Percentiles rank a stretch among this genome's conserved stretches.
Evolutionary conservation across 1,140 invertebrate species (phyloP).

Genomic region (Euwallacea similis): DNA sequence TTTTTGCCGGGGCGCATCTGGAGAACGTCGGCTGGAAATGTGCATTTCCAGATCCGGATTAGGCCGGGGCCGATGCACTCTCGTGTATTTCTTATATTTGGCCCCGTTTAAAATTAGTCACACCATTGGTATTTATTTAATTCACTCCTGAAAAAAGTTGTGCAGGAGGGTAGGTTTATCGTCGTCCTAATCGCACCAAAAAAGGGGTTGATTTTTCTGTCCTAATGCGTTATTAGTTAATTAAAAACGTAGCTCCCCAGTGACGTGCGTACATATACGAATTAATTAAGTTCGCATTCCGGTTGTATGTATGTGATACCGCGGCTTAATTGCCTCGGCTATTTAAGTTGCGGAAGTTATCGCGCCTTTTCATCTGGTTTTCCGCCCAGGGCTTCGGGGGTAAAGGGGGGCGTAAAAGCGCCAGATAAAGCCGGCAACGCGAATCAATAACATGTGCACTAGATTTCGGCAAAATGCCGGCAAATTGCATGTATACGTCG

Average conservation of each 20-base stretch:
- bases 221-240: background rate
- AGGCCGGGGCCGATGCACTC: background rate
- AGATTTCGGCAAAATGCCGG: conserved; percentile 16
- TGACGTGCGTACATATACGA: background rate
- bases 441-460: background rate
- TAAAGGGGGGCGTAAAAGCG: background rate
- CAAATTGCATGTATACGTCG: conserved; percentile 11
- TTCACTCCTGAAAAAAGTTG: too few relatives aligned
- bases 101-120: too few relatives aligned
- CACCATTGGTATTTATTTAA: too few relatives aligned
- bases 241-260: background rate
- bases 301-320: background rate
- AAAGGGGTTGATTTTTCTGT: background rate
- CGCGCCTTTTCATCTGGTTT: background rate
- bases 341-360: conserved; percentile 3
- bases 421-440: background rate
- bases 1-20: conserved; percentile 11
- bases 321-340: background rate
- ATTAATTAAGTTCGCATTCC: conserved; percentile 1
- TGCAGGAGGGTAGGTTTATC: too few relatives aligned
- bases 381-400: too few relatives aligned
- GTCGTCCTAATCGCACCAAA: background rate
- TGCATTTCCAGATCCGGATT: conserved; percentile 7
- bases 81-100: too few relatives aligned
- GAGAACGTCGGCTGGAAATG: conserved; percentile 4